These are phyloP conservation scores for Oxyteleia sp. DNA, from an alignment of 2,888 invertebrate species.

Conservation along the genomic window DNA sequence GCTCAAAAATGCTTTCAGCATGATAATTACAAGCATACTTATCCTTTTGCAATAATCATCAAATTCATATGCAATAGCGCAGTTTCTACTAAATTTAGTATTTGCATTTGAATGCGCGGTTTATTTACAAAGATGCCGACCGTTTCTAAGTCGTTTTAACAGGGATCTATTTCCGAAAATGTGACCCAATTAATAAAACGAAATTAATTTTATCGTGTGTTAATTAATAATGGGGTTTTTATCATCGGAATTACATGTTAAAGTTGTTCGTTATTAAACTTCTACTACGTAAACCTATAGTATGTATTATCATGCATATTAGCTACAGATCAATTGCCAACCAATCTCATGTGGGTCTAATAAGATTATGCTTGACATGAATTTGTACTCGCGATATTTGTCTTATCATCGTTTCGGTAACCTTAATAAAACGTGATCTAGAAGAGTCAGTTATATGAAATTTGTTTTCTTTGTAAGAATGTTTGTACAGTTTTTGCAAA, in stretches of 20 bases:
- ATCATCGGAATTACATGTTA: too few relatives aligned
- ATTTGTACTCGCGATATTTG: constrained; percentile 29
- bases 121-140: too few relatives aligned
- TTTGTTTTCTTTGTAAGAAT: too few relatives aligned
- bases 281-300: too few relatives aligned
- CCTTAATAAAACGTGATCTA: constrained; percentile 8
- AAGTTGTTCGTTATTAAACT: too few relatives aligned
- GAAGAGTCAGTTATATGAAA: too few relatives aligned
- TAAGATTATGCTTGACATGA: constrained; percentile 37
- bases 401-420: constrained; percentile 33
- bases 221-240: too few relatives aligned
- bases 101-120: background rate
- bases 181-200: too few relatives aligned
- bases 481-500: too few relatives aligned
- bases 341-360: constrained; percentile 36
- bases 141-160: too few relatives aligned
- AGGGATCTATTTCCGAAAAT: too few relatives aligned
- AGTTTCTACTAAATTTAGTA: background rate
- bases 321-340: constrained; percentile 31
- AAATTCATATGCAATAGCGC: background rate
- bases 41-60: background rate
- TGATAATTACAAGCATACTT: constrained; percentile 43
- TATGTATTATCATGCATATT: constrained; percentile 49
- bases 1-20: constrained; percentile 51
- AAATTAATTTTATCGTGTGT: too few relatives aligned